Evolutionary conservation across 2,888 invertebrate genomes (phyloP).

Genomic region (Labia minor): DNA sequence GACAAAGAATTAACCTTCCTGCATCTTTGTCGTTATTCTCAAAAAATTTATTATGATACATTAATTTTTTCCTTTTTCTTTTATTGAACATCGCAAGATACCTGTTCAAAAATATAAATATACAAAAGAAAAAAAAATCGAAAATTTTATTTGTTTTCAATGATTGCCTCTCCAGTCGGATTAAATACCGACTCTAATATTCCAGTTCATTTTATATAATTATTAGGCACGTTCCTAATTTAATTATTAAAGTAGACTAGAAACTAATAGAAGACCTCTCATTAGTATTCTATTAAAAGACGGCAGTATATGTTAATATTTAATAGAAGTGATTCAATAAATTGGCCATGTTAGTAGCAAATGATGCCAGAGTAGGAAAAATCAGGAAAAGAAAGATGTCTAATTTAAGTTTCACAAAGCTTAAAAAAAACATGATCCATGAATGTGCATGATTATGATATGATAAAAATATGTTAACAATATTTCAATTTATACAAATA

Average conservation of each 20-base stretch:
- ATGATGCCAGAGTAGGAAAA: not conserved
- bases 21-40: no score
- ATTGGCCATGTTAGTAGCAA: not conserved
- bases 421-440: not conserved
- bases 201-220: not conserved
- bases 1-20: no score
- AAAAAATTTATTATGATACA: no score
- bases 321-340: not conserved
- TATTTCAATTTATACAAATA: not conserved
- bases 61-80: no score
- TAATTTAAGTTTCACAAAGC: not conserved
- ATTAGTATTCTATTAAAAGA: not conserved
- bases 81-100: no score
- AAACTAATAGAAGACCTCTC: conserved; percentile 5
- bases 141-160: no score
- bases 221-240: conserved; percentile 7
- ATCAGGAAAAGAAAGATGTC: not conserved
- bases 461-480: not conserved
- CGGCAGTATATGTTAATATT: not conserved
- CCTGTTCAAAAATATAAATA: no score
- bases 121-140: no score
- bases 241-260: conserved; percentile 9
- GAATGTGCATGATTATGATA: not conserved
- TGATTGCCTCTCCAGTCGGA: no score
- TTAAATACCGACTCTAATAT: no score